Base-by-base conservation (phyloP, 2,113 vertebrate species). In the Penelope pileata region DNA sequence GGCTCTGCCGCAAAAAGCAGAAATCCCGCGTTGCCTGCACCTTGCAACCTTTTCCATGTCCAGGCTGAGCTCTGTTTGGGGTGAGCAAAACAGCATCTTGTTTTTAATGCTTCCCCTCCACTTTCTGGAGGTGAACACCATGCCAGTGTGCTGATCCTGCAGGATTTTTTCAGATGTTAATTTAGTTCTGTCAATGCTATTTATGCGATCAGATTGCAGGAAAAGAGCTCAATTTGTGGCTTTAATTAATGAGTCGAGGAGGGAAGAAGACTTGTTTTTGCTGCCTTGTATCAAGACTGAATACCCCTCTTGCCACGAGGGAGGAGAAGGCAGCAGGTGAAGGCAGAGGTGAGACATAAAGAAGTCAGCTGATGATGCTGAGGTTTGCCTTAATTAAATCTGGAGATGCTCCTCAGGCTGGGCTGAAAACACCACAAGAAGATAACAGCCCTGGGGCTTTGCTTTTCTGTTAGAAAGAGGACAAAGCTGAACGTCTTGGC, bases 61-160 rank as follows among this genome's bases (percentile, higher is more conserved):
- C 9, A 6, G 60, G 29, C 16, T 86, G 56, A 63, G 36, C 72
- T 81, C 67, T 24, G 16, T 6, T 40, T 12, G 11, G 34, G 43
- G 21, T 26, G 26, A 73, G 32, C 40, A 82, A 47, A 5, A 1
- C 30, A 87, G 38, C n/a, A 19, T 12, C 48, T 50, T 58, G 40
- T 22, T 81, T 86, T 50, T 38, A 67, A 54, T 36, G 2, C 34
- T 17, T 42, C 30, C 29, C 0, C 53, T 12, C n/a, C n/a, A n/a
- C 0, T 58, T 90, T 38, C 70, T 83, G 78, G 40, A 69, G 43
- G 78, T 60, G 36, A 82, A 53, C 36, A 24, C 15, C 0, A 3
- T 59, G 82, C 47, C 19, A 50, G 66, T 64, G 32, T 67, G 80
- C 83, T 94, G 73, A 95, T 86, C 69, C 80, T 63, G 69, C 64